These are phyloP conservation scores for Tauraco erythrolophus DNA, from an alignment of 2,113 vertebrate species.

Conservation along the genomic window DNA sequence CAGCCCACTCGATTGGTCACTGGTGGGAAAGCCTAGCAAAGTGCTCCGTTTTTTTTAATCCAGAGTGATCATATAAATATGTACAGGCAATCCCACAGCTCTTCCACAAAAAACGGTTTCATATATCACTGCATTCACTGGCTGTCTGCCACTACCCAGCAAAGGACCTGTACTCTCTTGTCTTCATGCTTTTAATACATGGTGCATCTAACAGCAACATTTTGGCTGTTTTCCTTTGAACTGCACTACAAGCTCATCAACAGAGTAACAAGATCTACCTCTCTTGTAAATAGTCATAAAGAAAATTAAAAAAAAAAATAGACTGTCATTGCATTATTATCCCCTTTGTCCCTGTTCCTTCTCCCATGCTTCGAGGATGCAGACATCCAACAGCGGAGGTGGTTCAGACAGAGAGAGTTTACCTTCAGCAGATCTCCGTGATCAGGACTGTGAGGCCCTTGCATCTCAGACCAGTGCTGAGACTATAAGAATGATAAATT, in stretches of 20 bases:
- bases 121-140: accelerated
- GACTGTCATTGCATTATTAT: background rate
- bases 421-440: background rate
- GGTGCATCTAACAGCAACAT: background rate
- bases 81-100: background rate
- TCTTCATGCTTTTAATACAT: background rate
- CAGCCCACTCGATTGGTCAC: accelerated
- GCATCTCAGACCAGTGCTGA: background rate
- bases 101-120: background rate
- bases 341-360: background rate
- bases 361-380: background rate
- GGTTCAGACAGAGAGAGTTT: background rate
- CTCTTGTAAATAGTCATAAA: background rate
- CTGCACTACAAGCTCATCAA: background rate
- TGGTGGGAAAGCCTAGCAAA: background rate
- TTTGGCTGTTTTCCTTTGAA: background rate
- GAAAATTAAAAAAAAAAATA: background rate
- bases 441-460: background rate
- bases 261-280: background rate
- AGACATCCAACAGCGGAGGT: background rate
- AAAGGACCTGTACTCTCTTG: background rate
- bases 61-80: background rate
- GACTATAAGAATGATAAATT: background rate
- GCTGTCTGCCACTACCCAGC: background rate
- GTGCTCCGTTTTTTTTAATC: background rate